Conservation (phyloP, 2,113 vertebrate genomes). For the Aptenodytes forsteri region DNA sequence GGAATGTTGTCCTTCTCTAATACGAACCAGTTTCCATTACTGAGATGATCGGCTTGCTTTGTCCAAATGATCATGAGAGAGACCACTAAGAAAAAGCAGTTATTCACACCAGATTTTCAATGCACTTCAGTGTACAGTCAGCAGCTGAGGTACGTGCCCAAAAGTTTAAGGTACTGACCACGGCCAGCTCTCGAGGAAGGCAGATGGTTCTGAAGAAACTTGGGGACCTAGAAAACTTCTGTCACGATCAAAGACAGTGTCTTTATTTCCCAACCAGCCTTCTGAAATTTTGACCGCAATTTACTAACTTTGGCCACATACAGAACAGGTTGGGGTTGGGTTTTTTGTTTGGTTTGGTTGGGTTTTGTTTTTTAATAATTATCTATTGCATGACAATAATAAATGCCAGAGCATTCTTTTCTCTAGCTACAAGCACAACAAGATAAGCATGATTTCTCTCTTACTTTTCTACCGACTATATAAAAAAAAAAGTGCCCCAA, state of each 20-base stretch:
- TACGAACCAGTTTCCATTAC: background rate
- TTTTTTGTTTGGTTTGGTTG: background rate
- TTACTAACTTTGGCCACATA: background rate
- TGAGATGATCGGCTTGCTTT: background rate
- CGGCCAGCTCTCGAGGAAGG: background rate
- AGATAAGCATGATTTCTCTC: background rate
- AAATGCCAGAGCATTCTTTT: background rate
- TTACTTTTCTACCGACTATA: background rate
- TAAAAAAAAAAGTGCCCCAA: background rate
- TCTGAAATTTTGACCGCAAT: background rate
- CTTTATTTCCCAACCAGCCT: background rate
- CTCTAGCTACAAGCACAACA: background rate
- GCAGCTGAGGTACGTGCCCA: background rate
- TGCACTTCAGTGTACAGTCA: background rate
- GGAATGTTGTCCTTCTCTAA: background rate
- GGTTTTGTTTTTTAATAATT: background rate
- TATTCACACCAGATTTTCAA: background rate
- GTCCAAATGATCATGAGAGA: background rate
- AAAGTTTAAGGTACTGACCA: background rate
- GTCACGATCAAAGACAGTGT: background rate
- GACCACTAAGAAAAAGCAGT: background rate
- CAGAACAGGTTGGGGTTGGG: accelerated
- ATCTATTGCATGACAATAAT: background rate
- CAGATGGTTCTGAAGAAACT: background rate
- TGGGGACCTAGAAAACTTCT: background rate